Conservation (phyloP, 2,113 vertebrate genomes). For the Xenus cinereus region DNA sequence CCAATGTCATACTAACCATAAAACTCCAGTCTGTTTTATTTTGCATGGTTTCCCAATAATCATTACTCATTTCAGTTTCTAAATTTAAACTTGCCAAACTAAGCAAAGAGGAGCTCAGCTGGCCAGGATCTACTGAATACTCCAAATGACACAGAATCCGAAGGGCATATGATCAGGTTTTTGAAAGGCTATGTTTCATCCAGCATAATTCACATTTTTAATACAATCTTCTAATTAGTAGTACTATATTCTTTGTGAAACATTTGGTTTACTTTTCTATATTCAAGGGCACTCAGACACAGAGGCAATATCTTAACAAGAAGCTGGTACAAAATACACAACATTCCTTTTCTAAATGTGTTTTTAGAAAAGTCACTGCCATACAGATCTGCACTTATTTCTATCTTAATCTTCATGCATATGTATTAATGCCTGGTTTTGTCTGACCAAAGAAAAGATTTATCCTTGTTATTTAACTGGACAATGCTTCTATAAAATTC, state of each 20-base stretch:
- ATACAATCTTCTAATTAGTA: background rate
- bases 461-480: slow-evolving; percentile 5
- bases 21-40: background rate
- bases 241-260: background rate
- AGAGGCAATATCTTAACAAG: background rate
- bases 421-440: background rate
- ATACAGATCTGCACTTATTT: background rate
- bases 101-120: background rate
- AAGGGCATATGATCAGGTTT: background rate
- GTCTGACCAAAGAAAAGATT: background rate
- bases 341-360: background rate
- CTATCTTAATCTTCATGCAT: background rate
- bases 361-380: background rate
- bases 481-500: slow-evolving; percentile 10
- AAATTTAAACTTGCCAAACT: background rate
- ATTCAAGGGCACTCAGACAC: background rate
- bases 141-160: background rate
- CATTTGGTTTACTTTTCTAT: background rate
- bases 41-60: background rate
- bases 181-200: background rate
- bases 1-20: background rate
- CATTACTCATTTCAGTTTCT: background rate
- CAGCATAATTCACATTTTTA: background rate
- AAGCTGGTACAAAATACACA: background rate
- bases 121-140: background rate